Base-by-base conservation (phyloP, 2,113 vertebrate species). In the Trichechus manatus region DNA sequence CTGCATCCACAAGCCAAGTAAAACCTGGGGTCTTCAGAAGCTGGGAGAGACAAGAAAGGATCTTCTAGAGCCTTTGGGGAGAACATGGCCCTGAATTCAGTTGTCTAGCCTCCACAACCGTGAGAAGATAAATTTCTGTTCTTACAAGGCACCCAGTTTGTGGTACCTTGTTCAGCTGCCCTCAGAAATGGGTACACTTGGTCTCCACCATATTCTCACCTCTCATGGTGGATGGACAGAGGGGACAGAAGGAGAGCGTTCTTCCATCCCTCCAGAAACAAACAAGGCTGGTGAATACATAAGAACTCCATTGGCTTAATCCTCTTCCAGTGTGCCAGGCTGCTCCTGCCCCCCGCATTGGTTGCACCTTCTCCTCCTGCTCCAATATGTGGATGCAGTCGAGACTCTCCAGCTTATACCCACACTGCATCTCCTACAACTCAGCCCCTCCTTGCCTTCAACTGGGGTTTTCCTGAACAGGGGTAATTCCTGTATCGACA, bases 311-410 rank as follows among this genome's bases (percentile, higher is more conserved):
- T 17, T 7, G 88, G 4, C 27, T 47, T 42, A 63, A 44, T 27
- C 33, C 9, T 17, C 64, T 72, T 42, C 89, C 79, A 61, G 88
- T 20, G 20, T 19, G 29, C 56, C 20, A 19, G 39, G 89, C 36
- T 44, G 36, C 14, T 44, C 47, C n/a, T 27, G 23, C 19, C 19
- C 2, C 20, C 50, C 23, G 6, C 1, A 1, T 0, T 27, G 79
- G 66, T n/a, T 25, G 59, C 39, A 8, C 9, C 29, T 64, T 36
- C 20, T n/a, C 9, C 22, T 72, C 50, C 50, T 72, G 64, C 50
- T 13, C 44, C 27, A 9, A 7, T 1, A 6, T 7, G 22, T 19
- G 36, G 64, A 11, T 19, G n/a, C 15, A 20, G 19, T 1, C 14
- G 9, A 27, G 53, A 13, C 33, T 20, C 36, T 47, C 23, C 25